Evolutionary conservation across 1,140 invertebrate species (phyloP), one percentile per base, ranked within the genome.

Genomic region (Brachionus sp.): DNA sequence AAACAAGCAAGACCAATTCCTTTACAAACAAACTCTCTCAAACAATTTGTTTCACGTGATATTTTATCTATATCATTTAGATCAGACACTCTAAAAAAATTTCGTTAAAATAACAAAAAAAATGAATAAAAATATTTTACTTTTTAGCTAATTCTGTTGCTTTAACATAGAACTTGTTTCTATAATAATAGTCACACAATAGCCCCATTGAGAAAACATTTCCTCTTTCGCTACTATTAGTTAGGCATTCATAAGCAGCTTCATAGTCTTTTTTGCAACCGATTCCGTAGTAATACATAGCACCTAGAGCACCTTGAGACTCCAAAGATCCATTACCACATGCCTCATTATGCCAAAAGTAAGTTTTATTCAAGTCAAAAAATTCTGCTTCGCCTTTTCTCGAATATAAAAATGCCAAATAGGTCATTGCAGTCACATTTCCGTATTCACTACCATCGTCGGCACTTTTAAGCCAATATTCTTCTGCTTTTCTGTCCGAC

Each of bases 201-300:
- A 88, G 86, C 2, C 88, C 89, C 87, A 88, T 88, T 42, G 89
- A 88, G 84, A 88, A 89, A n/a, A 89, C 87, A 86, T 88, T 89
- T 13, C 89, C 89, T 75, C 88, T 82, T 29, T 88, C 86, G 10
- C 87, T 77, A 2, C 88, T 87, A 83, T 88, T 87, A 62, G 87
- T 87, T 23, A 89, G 84, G 84, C 88, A 89, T 7, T 86, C 85
- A 80, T 88, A 88, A 4, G 87, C 87, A 50, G 85, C 83, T 75
- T 86, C 85, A 25, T 23, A 57, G 64, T 88, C 84, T 57, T 86
- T 84, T 82, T 86, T 86, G 10, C 86, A 84, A n/a, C 89, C 88
- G 29, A 89, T 70, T 23, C 89, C 89, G 84, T 86, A 85, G 70
- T 87, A 84, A 84, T 89, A 89, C 88, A 89, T 89, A 2, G 88